Conservation (phyloP, 2,888 invertebrate genomes). For the Druceiella hillmani region DNA sequence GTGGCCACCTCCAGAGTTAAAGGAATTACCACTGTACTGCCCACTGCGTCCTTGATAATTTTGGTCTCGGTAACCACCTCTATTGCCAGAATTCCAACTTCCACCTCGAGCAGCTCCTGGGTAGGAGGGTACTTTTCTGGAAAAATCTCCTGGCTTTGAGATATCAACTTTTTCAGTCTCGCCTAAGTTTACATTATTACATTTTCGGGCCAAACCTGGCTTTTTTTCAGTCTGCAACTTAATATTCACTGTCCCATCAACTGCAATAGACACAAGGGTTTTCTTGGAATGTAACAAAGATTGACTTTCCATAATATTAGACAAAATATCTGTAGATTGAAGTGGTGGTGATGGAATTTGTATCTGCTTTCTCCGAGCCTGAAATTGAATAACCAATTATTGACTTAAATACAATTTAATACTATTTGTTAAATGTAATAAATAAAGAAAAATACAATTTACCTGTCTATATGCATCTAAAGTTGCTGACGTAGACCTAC, state of each 20-base stretch:
- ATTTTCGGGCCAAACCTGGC: slow-evolving; percentile 4
- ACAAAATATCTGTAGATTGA: slow-evolving; percentile 57
- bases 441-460: background rate
- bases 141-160: slow-evolving; percentile 30
- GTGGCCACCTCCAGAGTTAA: background rate
- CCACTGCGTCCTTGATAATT: too few species aligned
- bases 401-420: background rate
- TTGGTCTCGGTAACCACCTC: slow-evolving; percentile 35
- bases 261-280: slow-evolving; percentile 51
- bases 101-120: slow-evolving; percentile 53
- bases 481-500: slow-evolving; percentile 40
- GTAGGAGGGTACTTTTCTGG: slow-evolving; percentile 57
- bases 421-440: background rate
- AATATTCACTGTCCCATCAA: slow-evolving; percentile 58
- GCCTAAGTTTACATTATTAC: slow-evolving; percentile 6
- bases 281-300: slow-evolving; percentile 63
- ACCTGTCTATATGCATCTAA: slow-evolving; percentile 42
- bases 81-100: slow-evolving; percentile 43
- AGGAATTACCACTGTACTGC: background rate
- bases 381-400: slow-evolving; percentile 18
- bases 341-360: slow-evolving; percentile 37
- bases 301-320: slow-evolving; percentile 65
- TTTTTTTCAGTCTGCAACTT: slow-evolving; percentile 31
- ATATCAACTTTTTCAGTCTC: slow-evolving; percentile 29
- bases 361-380: slow-evolving; percentile 48